Conservation (phyloP, 2,797 vertebrate species). For the Acanthurus lineatus region DNA sequence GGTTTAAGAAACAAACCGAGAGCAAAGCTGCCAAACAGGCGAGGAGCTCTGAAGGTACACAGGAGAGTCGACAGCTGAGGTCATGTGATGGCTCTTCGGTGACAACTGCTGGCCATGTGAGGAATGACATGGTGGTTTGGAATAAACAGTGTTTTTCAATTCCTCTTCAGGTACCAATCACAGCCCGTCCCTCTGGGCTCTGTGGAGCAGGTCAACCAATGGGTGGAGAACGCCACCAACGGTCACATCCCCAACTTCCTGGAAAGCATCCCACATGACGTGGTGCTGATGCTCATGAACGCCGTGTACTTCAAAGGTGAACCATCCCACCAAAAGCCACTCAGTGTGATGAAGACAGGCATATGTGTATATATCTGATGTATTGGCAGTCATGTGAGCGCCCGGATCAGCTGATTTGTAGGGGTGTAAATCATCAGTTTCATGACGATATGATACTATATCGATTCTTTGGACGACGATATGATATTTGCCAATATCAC, state of each 20-base stretch:
- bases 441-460: no score
- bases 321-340: conserved; percentile 3
- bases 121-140: neutral
- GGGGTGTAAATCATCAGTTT: no score
- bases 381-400: neutral
- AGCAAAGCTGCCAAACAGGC: neutral
- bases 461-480: no score
- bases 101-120: conserved; percentile 7
- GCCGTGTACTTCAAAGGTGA: conserved; percentile 93
- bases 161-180: conserved; percentile 83
- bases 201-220: conserved; percentile 88
- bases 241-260: conserved; percentile 91
- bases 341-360: neutral
- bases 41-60: neutral
- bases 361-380: neutral
- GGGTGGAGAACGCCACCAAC: conserved; percentile 90
- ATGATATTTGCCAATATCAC: no score
- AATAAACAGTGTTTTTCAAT: neutral
- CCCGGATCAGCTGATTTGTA: no score
- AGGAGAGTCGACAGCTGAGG: neutral
- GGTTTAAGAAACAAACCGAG: neutral
- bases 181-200: conserved; percentile 85
- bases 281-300: conserved; percentile 91
- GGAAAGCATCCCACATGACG: conserved; percentile 83
- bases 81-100: neutral